These are phyloP conservation scores for Aurelia sp. DNA, from an alignment of 30 jellyfish, hydroid and myxozoan genomes.

Conservation along the genomic window DNA sequence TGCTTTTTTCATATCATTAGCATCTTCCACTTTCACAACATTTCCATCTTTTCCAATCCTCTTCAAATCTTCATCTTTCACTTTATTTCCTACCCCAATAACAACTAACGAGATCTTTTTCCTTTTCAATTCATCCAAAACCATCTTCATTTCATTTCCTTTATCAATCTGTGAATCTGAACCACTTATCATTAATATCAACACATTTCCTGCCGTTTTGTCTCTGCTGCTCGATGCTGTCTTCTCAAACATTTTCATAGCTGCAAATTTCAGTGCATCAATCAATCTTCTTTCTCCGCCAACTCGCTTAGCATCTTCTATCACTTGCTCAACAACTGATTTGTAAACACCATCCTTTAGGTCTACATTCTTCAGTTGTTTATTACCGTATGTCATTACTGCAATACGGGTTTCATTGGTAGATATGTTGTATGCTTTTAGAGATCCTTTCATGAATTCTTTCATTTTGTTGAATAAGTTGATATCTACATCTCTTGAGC, in stretches of 20 bases:
- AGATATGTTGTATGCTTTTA: slow-evolving; percentile 51
- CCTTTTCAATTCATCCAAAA: slow-evolving; percentile 10
- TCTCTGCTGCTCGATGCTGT: slow-evolving; percentile 6
- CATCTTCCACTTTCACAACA: slow-evolving; percentile 11
- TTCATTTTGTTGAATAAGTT: slow-evolving; percentile 43
- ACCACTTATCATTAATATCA: slow-evolving; percentile 46
- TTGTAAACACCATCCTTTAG: slow-evolving; percentile 35
- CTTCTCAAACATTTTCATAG: slow-evolving; percentile 27
- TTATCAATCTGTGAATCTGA: slow-evolving; percentile 7
- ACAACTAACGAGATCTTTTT: slow-evolving; percentile 11
- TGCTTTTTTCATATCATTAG: slow-evolving; percentile 1
- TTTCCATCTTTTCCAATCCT: slow-evolving; percentile 1
- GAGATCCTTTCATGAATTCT: slow-evolving; percentile 39
- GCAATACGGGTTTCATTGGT: slow-evolving; percentile 46
- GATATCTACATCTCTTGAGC: slow-evolving; percentile 31
- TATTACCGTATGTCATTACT: slow-evolving; percentile 41
- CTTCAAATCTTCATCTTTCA: slow-evolving; percentile 4
- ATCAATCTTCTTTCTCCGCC: slow-evolving; percentile 61
- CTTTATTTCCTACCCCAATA: slow-evolving; percentile 50
- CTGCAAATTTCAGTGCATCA: slow-evolving; percentile 27
- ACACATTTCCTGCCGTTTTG: slow-evolving; percentile 28
- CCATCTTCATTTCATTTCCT: slow-evolving; percentile 2
- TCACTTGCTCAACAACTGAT: slow-evolving; percentile 32
- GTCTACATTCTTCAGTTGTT: background rate
- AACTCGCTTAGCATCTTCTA: slow-evolving; percentile 14